Evolutionary conservation across 2,888 invertebrate genomes (phyloP), one percentile per base, ranked within the genome.

Genomic region (Tipula helvola): DNA sequence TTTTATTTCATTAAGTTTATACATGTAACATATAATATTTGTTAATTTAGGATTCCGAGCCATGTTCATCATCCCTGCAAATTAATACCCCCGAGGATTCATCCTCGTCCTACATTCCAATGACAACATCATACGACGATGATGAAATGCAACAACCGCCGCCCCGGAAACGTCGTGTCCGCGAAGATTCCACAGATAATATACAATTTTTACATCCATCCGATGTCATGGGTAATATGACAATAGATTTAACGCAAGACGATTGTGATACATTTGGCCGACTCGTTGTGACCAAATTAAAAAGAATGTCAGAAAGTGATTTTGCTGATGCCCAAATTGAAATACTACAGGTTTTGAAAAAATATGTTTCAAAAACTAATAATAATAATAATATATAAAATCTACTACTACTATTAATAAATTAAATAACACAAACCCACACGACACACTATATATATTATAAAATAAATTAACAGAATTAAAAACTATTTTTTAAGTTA

Each of bases 181-280:
- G 85, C 18, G 85, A 85, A 44, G 85, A 85, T 85, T 85, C 85
- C 16, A 42, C 85, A 12, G 85, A 85, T 85, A 85, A 85, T 85
- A 85, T 85, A 85, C 85, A 85, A 85, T 85, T 85, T 85, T 42
- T 85, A 42, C 85, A 85, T 85, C 85, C 85, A 85, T 85, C 85
- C 42, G 85, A 85, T 85, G 85, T 85, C 42, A 85, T 85, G 41
- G 42, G 85, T 85, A 85, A 85, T 18, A 85, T 85, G 85, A 41
- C 41, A 44, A 85, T 85, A 42, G 85, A 85, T 85, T 71, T 71
- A 71, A 42, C 42, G 28, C 85, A 85, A 85, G 85, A 85, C 42
- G 85, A 85, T 39, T 85, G 85, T 85, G 85, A 85, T 85, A 85
- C 85, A 44, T 85, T 85, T 42, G 85, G 85, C 12, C 85, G 85